Evolutionary conservation across 1,140 invertebrate species (phyloP), one percentile per base, ranked within the genome.

Genomic region (Pogonognathellus flavescens): DNA sequence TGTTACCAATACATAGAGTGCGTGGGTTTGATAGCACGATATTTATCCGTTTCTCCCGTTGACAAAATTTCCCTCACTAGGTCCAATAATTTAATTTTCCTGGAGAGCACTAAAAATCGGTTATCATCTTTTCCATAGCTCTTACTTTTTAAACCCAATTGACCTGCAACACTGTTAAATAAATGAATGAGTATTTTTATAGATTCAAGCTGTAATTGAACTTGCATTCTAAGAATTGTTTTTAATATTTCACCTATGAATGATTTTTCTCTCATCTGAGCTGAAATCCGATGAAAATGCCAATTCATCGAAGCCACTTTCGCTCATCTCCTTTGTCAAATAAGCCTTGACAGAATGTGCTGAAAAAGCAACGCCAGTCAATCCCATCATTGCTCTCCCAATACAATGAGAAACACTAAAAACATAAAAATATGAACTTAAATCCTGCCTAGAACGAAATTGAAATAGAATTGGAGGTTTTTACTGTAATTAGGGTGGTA

Each of bases 211-310:
- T 53, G 13, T 53, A 16, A 10, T 25, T 62, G 57, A 52, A 22
- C 9, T 7, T 50, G 14, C 14, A 84, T 9, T 6, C 14, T 84
- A 60, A 11, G 5, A 10, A 60, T 10, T 60, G 57, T 13, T 53
- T 55, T 55, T 55, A 14, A n/a, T 20, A 89, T n/a, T 90, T 90
- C 90, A 93, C 93, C 92, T 89, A 89, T 96, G 95, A 83, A 96
- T 93, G 9, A 91, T 87, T 9, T 92, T 93, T 59, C 95, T 91
- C 89, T 96, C 95, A 41, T 95, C 94, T 81, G 93, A 94, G 0
- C 91, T 92, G 89, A 96, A 95, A 66, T 94, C 93, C 0, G 92
- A 90, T 20, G 93, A 92, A 90, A 96, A 96, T 53, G 94, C 91
- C 84, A 95, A 89, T 88, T 93, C 94, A 87, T 85, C 91, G 89